Evolutionary conservation across 2,113 vertebrate species (phyloP).

Genomic region (Eclectus roratus): DNA sequence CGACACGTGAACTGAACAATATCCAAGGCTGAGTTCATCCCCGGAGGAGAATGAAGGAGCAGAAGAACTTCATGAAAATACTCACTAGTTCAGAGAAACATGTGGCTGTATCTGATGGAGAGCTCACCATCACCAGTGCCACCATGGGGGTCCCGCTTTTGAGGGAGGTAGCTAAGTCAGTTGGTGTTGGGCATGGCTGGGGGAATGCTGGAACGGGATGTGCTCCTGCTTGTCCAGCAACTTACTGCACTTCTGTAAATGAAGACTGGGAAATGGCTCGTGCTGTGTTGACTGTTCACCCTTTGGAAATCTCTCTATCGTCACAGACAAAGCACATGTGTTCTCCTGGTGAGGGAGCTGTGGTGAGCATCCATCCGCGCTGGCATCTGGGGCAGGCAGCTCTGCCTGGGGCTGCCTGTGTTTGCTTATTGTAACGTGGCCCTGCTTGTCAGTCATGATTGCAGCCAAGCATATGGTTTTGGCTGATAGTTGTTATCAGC

Average conservation of each 20-base stretch:
- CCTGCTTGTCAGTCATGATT: too few relatives aligned
- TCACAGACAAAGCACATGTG: not conserved
- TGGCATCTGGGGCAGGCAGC: not conserved
- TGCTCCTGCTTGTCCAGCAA: not conserved
- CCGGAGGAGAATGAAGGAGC: not conserved
- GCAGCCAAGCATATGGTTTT: not conserved
- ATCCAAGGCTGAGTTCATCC: not conserved
- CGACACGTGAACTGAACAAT: not conserved
- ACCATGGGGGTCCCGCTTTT: not conserved
- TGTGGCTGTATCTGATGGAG: rapidly evolving
- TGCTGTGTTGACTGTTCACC: not conserved
- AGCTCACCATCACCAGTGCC: not conserved
- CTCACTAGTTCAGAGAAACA: not conserved
- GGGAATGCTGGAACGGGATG: not conserved
- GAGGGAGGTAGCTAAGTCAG: not conserved
- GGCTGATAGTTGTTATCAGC: too few relatives aligned
- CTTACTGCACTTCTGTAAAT: rapidly evolving
- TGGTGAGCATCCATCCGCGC: not conserved
- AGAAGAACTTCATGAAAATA: not conserved
- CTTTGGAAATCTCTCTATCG: rapidly evolving
- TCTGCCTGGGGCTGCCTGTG: not conserved
- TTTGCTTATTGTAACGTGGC: not conserved
- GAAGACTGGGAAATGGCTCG: rapidly evolving
- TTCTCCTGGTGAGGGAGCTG: not conserved
- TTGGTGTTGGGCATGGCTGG: not conserved